These are phyloP conservation scores for Pachyrhynchus sulphureomaculatus DNA, from an alignment of 1,140 invertebrate genomes.

Conservation along the genomic window DNA sequence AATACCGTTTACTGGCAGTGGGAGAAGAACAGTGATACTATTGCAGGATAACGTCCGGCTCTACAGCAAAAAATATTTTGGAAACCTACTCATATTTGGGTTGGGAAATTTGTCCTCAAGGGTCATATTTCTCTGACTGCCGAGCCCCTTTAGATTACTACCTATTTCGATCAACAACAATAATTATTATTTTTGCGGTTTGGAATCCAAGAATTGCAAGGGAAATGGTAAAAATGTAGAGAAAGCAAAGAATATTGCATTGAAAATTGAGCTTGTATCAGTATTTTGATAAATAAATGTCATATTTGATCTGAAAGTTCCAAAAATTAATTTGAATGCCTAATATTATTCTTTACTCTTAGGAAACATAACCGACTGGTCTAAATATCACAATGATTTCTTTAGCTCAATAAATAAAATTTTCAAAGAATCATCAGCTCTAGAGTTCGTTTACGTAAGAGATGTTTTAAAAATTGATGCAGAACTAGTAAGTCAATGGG, in stretches of 20 bases:
- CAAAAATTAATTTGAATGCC: not conserved
- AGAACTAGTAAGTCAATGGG: slow-evolving; percentile 48
- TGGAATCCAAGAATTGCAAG: too few species aligned
- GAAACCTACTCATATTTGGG: too few species aligned
- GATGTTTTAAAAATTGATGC: slow-evolving; percentile 42
- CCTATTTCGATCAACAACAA: too few species aligned
- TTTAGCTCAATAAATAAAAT: slow-evolving; percentile 49
- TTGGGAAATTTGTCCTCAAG: too few species aligned
- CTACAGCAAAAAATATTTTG: too few species aligned
- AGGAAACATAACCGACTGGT: slow-evolving; percentile 55
- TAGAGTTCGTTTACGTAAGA: slow-evolving; percentile 42
- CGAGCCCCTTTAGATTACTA: too few species aligned
- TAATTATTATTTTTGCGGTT: too few species aligned
- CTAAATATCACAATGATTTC: slow-evolving; percentile 53
- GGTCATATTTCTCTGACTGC: too few species aligned
- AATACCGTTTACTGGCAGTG: too few species aligned
- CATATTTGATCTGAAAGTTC: not conserved
- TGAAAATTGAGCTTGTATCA: not conserved
- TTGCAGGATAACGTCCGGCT: too few species aligned
- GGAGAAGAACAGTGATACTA: too few species aligned
- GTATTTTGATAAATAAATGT: not conserved
- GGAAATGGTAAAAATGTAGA: too few species aligned
- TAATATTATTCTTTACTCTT: not conserved
- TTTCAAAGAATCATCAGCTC: slow-evolving; percentile 40
- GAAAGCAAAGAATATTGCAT: not conserved